Base-by-base conservation (phyloP, 2,113 vertebrate species). In the Pterocles gutturalis region DNA sequence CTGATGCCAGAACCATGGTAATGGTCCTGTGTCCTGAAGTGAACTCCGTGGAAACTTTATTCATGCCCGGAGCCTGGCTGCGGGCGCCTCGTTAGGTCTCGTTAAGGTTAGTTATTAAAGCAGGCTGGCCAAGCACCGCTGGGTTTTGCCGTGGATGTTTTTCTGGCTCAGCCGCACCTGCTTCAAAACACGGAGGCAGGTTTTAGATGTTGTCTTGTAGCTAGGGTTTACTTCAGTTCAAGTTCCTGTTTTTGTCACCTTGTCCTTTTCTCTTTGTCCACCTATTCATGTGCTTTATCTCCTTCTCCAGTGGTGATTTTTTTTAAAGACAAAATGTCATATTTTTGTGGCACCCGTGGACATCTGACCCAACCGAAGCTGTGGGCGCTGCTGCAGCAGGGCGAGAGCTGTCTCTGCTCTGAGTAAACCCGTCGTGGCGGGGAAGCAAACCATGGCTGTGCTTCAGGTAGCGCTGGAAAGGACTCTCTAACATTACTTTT, bases 361-460 rank as follows among this genome's bases (percentile, higher is more conserved):
- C 7, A n/a, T 51, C 24, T 29, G 70, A 55, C 38, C 53, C 55
- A 5, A 28, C 13, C 17, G 36, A 38, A 76, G 4, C 28, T 36
- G 53, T 78, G 2, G 10, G 58, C 16, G 0, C 34, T 28, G 4
- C 62, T 17, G 36, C 1, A 2, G 2, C 14, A 17, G 65, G 58
- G 41, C 2, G 7, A 28, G 38, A 79, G 62, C 67, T 41, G 19
- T 48, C 43, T 51, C 24, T 6, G 7, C 25, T 83, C n/a, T 3
- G 36, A 29, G 4, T 19, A 13, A 41, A 48, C 49, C 26, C 45
- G 33, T 22, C 31, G 33, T 61, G 34, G 43, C 8, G 34, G 26
- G 43, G 57, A 49, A 36, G 38, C 57, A 49, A 29, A 20, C 29
- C 4, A 0, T 4, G 3, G 25, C 57, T 31, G 28, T 13, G 6